Evolutionary conservation across 2,888 invertebrate genomes (phyloP).

Genomic region (Anoncus sp.): DNA sequence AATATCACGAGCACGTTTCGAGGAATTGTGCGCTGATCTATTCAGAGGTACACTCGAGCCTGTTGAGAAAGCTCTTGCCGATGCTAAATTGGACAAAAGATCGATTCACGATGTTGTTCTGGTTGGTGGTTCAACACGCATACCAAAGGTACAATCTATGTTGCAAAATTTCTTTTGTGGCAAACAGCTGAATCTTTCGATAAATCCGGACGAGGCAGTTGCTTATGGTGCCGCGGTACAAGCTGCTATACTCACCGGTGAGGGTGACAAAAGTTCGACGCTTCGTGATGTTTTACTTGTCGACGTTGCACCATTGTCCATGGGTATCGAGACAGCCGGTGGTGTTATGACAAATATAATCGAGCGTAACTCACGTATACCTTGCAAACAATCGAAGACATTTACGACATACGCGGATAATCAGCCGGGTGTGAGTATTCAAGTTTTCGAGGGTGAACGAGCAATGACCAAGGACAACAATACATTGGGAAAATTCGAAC

Average conservation of each 20-base stretch:
- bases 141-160: conserved; percentile 91
- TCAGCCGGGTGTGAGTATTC: conserved; percentile 86
- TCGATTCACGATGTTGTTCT: conserved; percentile 91
- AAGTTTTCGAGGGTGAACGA: conserved; percentile 88
- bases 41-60: conserved; percentile 90
- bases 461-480: conserved; percentile 92
- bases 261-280: conserved; percentile 84
- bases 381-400: conserved; percentile 84
- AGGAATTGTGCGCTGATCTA: conserved; percentile 89
- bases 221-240: conserved; percentile 97
- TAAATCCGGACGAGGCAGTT: conserved; percentile 96
- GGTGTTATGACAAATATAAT: conserved; percentile 89
- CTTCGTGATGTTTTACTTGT: conserved; percentile 90
- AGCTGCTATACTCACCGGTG: conserved; percentile 93
- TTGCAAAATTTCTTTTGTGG: conserved; percentile 90
- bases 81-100: conserved; percentile 91
- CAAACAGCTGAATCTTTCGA: conserved; percentile 93
- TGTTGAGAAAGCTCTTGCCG: conserved; percentile 90
- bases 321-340: conserved; percentile 91
- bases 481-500: conserved; percentile 86
- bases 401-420: conserved; percentile 89
- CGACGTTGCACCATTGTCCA: conserved; percentile 88
- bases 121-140: conserved; percentile 92
- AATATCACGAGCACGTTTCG: conserved; percentile 89
- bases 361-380: conserved; percentile 85